Percentiles rank a stretch among this genome's conserved stretches.
Conservation (phyloP, 2,888 invertebrate species). For the Noctua janthina region DNA sequence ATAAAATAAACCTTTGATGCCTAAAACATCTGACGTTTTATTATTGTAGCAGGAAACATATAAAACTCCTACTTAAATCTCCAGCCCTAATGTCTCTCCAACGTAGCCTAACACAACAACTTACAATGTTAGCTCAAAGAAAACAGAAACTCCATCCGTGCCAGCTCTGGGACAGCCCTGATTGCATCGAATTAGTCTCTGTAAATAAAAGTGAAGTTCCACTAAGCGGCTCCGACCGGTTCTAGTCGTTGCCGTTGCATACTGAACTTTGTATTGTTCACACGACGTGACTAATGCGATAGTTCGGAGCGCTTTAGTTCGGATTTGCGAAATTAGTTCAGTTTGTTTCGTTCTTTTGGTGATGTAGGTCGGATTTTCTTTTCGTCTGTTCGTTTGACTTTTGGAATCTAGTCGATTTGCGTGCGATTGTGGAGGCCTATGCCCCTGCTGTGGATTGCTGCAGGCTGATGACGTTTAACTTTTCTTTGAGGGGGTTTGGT, state of each 20-base stretch:
- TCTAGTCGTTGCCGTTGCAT: constrained; percentile 50
- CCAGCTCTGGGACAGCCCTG: constrained; percentile 63
- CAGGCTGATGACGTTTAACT: background rate
- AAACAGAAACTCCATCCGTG: background rate
- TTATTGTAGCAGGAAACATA: background rate
- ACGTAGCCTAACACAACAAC: constrained; percentile 5
- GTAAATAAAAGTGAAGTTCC: constrained; percentile 67
- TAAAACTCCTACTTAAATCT: background rate
- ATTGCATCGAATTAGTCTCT: constrained; percentile 65
- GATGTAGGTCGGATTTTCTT: constrained; percentile 27
- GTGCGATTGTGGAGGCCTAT: background rate
- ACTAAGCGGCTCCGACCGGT: constrained; percentile 64
- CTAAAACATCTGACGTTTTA: background rate
- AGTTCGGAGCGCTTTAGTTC: constrained; percentile 21
- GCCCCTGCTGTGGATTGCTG: background rate
- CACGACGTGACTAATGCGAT: constrained; percentile 51
- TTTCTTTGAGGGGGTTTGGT: background rate
- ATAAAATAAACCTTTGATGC: constrained; percentile 8
- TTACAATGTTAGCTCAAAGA: constrained; percentile 20
- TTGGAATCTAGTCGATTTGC: background rate
- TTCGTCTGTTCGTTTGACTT: background rate
- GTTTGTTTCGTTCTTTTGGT: background rate
- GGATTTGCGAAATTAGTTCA: constrained; percentile 26
- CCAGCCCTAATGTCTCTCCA: background rate
- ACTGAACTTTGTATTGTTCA: constrained; percentile 65